Conservation (phyloP, 2,113 vertebrate genomes). For the Ondatra zibethicus region DNA sequence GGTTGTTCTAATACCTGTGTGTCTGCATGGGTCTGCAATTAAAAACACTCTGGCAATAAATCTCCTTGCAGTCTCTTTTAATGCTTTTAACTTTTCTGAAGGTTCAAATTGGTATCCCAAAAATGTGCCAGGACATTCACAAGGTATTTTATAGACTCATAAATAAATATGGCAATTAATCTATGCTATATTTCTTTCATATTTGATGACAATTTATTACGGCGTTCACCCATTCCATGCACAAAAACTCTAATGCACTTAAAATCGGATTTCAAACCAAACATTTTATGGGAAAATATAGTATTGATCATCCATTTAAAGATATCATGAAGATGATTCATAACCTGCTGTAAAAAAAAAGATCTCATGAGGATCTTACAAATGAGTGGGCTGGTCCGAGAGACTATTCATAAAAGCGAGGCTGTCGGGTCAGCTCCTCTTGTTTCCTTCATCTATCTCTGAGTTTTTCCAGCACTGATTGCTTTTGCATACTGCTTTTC, state of each 20-base stretch:
- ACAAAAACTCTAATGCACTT: conserved; percentile 91
- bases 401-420: conserved; percentile 77
- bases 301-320: conserved; percentile 93
- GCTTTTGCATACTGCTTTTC: conserved; percentile 72
- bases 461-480: conserved; percentile 71
- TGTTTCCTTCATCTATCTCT: conserved; percentile 72
- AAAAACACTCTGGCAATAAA: conserved; percentile 90
- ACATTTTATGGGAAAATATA: conserved; percentile 92
- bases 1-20: conserved; percentile 85
- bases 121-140: conserved; percentile 90
- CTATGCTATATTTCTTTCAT: conserved; percentile 88
- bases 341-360: conserved; percentile 84
- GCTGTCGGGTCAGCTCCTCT: background rate
- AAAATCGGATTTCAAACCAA: conserved; percentile 92
- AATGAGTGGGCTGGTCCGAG: conserved; percentile 72
- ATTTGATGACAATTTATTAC: conserved; percentile 90
- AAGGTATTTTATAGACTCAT: conserved; percentile 90
- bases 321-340: conserved; percentile 88
- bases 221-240: conserved; percentile 84
- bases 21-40: conserved; percentile 87
- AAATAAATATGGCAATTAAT: conserved; percentile 92
- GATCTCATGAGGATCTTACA: conserved; percentile 82
- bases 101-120: conserved; percentile 90
- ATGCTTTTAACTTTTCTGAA: conserved; percentile 92
- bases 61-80: conserved; percentile 85